These are phyloP conservation scores for Peromyscus attwateri DNA, from an alignment of 2,797 vertebrate species.

Conservation along the genomic window DNA sequence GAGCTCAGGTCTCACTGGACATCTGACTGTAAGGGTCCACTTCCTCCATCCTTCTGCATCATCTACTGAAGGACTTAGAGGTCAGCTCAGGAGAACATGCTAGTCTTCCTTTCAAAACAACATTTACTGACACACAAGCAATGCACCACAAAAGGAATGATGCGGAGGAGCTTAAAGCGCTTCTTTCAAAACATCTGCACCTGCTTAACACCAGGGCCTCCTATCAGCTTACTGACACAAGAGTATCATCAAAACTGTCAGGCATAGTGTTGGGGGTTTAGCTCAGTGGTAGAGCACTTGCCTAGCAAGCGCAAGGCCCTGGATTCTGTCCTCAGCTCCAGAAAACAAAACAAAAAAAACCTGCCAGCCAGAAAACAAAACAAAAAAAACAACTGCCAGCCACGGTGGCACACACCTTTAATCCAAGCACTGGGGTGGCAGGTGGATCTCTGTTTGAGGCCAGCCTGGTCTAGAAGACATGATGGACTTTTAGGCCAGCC, in stretches of 20 bases:
- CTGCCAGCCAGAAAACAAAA: too few species aligned
- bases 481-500: not conserved
- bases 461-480: not conserved
- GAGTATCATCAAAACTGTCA: not conserved
- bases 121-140: not conserved
- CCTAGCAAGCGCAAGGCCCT: too few species aligned
- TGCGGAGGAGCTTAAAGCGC: not conserved
- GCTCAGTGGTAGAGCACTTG: too few species aligned
- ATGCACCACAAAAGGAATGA: not conserved
- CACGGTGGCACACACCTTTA: not conserved
- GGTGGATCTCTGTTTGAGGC: not conserved
- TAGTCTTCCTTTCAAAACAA: constrained; percentile 37
- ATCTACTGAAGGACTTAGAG: constrained; percentile 33
- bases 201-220: not conserved
- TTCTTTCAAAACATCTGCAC: not conserved
- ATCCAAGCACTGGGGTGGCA: not conserved
- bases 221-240: constrained; percentile 35
- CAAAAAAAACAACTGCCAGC: too few species aligned
- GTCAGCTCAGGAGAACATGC: not conserved
- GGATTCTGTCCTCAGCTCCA: too few species aligned
- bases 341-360: too few species aligned
- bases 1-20: not conserved
- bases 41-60: not conserved
- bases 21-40: not conserved
- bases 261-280: too few species aligned